Percentiles rank a stretch among this genome's conserved stretches.
phyloP scores from a whole-genome alignment of 2,797 vertebrate species.

The Megaceryle alcyon region DNA sequence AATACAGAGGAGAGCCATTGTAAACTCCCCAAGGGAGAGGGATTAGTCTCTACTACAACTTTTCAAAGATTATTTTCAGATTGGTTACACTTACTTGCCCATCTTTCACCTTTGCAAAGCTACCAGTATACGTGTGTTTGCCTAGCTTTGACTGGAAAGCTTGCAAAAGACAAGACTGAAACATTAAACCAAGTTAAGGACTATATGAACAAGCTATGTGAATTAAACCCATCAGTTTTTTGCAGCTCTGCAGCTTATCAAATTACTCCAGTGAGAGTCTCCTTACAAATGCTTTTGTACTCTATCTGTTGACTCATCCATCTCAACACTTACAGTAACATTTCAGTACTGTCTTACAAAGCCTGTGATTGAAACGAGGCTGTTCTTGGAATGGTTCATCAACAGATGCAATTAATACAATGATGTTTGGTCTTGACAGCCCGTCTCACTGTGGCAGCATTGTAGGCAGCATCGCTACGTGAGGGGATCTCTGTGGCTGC shows the following conservation, averaged over 20 bases:
- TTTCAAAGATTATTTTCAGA: neutral
- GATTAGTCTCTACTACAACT: neutral
- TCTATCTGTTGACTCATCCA: constrained; percentile 46
- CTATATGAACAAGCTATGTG: neutral
- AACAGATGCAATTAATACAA: constrained; percentile 43
- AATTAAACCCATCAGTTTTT: neutral
- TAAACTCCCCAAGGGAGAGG: neutral
- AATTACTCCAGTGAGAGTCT: constrained; percentile 9
- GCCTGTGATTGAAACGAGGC: constrained; percentile 13
- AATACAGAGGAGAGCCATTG: neutral
- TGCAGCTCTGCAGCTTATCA: constrained; percentile 18
- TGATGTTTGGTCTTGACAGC: constrained; percentile 49
- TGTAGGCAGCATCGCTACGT: neutral
- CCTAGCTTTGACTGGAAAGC: neutral
- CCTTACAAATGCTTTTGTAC: constrained; percentile 38
- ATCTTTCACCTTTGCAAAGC: neutral
- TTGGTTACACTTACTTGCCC: fast-evolving
- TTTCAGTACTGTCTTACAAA: constrained; percentile 47
- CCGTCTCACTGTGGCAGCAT: constrained; percentile 12
- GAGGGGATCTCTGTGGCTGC: neutral
- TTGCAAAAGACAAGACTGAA: neutral
- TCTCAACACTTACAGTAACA: neutral
- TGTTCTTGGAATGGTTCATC: constrained; percentile 14
- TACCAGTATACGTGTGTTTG: neutral
- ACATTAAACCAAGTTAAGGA: neutral